phyloP scores from a whole-genome alignment of 2,113 vertebrate genomes.

The Sander lucioperca region DNA sequence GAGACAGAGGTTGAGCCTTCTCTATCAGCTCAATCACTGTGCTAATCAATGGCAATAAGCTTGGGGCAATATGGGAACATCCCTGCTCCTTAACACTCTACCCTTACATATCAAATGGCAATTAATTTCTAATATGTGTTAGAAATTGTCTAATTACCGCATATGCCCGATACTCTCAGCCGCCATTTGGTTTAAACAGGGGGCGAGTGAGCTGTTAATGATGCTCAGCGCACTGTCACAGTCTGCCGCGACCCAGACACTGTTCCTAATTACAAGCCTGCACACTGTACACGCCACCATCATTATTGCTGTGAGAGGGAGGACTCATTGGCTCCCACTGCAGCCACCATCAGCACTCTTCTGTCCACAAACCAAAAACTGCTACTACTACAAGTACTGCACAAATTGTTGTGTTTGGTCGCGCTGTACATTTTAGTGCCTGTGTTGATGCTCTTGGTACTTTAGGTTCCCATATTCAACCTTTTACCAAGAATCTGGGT shows the following conservation, averaged over 20 bases:
- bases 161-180: constrained; percentile 42
- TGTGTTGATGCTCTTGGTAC: too few species aligned
- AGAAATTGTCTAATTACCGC: constrained; percentile 73
- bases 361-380: not conserved
- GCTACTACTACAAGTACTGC: too few species aligned
- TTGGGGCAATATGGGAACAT: constrained; percentile 42
- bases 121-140: constrained; percentile 78
- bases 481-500: too few species aligned
- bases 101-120: constrained; percentile 72
- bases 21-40: constrained; percentile 50
- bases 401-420: too few species aligned
- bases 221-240: constrained; percentile 44
- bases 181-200: constrained; percentile 39
- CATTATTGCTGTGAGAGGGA: constrained; percentile 30
- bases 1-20: constrained; percentile 48
- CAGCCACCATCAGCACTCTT: constrained; percentile 22
- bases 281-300: constrained; percentile 41
- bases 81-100: constrained; percentile 62
- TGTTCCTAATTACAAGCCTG: constrained; percentile 70
- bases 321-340: constrained; percentile 39
- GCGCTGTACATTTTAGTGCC: too few species aligned
- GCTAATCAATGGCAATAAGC: constrained; percentile 68
- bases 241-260: constrained; percentile 47
- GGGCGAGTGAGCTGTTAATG: constrained; percentile 69
- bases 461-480: too few species aligned